These are phyloP conservation scores for Marmota monax DNA, from an alignment of 2,113 vertebrate genomes.

Conservation along the genomic window DNA sequence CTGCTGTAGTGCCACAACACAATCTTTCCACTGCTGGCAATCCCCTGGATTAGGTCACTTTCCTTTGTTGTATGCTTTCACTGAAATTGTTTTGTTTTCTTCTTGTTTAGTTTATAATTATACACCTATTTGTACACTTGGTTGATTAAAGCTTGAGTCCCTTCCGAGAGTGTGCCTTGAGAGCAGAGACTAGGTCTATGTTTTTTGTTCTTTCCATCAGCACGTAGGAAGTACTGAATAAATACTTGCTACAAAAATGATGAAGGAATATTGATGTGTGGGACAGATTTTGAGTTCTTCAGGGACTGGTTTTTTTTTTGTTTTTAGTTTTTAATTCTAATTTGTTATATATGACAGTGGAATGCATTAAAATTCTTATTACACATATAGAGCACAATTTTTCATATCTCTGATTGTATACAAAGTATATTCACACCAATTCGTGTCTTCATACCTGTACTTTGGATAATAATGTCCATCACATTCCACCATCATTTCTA, in stretches of 20 bases:
- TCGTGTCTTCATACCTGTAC: too few species aligned
- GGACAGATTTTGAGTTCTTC: too few species aligned
- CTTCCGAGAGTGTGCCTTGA: neutral
- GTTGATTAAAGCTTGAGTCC: neutral
- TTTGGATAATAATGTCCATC: too few species aligned
- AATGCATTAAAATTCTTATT: too few species aligned
- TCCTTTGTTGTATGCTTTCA: neutral
- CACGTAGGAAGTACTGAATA: neutral
- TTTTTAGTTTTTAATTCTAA: too few species aligned
- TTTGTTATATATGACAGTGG: too few species aligned
- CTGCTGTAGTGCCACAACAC: neutral
- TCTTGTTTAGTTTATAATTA: neutral
- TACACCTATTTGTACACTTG: neutral
- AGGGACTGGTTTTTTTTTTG: too few species aligned
- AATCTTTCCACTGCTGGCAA: neutral
- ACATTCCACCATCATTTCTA: too few species aligned
- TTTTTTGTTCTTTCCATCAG: neutral
- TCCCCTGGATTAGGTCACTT: neutral
- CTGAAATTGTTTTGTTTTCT: neutral
- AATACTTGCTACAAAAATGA: neutral
- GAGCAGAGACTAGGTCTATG: neutral
- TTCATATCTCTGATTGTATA: too few species aligned
- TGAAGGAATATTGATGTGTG: neutral
- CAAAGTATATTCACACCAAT: too few species aligned
- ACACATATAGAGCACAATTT: too few species aligned